phyloP scores from a whole-genome alignment of 1,140 invertebrate genomes.

The Cardiocondyla obscurior region DNA sequence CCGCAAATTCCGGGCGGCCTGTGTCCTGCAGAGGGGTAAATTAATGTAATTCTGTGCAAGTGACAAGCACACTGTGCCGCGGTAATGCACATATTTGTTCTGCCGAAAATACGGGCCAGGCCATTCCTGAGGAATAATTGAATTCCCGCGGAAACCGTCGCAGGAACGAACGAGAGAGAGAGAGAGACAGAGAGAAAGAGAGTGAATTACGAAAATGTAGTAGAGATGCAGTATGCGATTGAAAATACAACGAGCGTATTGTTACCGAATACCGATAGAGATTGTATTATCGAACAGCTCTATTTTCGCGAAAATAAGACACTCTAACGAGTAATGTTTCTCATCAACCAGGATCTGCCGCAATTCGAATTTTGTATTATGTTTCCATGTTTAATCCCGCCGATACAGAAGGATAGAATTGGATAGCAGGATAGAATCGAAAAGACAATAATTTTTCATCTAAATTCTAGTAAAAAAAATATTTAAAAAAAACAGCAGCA shows the following conservation, averaged over 20 bases:
- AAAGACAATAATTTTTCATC: slow-evolving; percentile 15
- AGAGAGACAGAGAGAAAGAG: too few species aligned
- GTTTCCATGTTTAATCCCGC: background rate
- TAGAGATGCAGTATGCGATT: background rate
- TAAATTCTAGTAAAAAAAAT: slow-evolving; percentile 14
- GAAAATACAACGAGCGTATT: background rate
- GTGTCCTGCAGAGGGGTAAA: slow-evolving; percentile 17
- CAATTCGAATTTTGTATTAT: slow-evolving; percentile 13
- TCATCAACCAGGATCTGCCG: background rate
- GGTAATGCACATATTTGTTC: slow-evolving; percentile 35
- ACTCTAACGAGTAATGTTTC: background rate
- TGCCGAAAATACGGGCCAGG: slow-evolving; percentile 30
- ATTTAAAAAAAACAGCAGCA: too few species aligned
- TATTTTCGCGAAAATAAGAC: slow-evolving; percentile 36
- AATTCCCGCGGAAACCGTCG: slow-evolving; percentile 38
- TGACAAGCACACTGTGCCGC: slow-evolving; percentile 32
- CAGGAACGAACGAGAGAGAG: too few species aligned
- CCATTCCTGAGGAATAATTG: slow-evolving; percentile 56
- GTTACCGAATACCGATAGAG: slow-evolving; percentile 16
- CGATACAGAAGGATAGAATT: background rate
- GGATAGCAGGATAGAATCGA: background rate
- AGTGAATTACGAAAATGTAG: slow-evolving; percentile 36
- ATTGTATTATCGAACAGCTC: slow-evolving; percentile 6
- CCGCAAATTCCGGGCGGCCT: slow-evolving; percentile 46
- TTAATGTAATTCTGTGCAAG: slow-evolving; percentile 57